Evolutionary conservation across 1,140 invertebrate species (phyloP).

Genomic region (Mercenaria mercenaria): DNA sequence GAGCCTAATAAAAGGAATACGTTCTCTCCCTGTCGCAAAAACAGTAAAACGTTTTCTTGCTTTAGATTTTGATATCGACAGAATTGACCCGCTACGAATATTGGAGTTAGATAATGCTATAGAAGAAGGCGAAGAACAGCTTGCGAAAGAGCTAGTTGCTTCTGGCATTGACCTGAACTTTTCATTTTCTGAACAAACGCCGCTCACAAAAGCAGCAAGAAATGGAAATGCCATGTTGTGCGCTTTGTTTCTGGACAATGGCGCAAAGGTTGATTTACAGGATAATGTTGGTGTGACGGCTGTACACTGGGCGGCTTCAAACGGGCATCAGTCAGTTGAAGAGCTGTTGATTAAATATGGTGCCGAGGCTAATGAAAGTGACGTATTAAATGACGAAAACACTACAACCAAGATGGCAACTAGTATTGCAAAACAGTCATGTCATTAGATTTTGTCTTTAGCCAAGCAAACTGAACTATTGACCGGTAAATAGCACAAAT

Average conservation of each 20-base stretch:
- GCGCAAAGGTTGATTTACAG: not conserved
- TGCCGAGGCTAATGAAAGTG: not conserved
- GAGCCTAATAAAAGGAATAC: not conserved
- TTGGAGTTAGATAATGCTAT: not conserved
- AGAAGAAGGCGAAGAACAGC: not conserved
- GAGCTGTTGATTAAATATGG: not conserved
- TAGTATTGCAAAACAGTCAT: not conserved
- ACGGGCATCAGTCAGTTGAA: not conserved
- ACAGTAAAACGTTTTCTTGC: slow-evolving; percentile 24
- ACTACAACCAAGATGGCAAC: not conserved
- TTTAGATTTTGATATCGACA: not conserved
- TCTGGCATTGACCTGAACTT: not conserved
- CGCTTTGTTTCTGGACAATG: slow-evolving; percentile 11
- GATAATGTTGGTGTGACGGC: slow-evolving; percentile 16
- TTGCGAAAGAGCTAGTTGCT: not conserved
- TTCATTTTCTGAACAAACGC: not conserved
- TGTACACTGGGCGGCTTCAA: not conserved
- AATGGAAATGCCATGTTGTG: not conserved
- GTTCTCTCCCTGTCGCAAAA: not conserved
- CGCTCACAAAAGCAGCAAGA: not conserved
- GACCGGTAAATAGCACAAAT: too few species aligned
- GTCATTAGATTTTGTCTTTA: too few species aligned
- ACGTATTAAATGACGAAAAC: not conserved
- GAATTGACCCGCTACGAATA: not conserved
- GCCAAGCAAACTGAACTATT: too few species aligned